Base-by-base conservation (phyloP, 1,140 invertebrate species). In the Maniola jurtina region DNA sequence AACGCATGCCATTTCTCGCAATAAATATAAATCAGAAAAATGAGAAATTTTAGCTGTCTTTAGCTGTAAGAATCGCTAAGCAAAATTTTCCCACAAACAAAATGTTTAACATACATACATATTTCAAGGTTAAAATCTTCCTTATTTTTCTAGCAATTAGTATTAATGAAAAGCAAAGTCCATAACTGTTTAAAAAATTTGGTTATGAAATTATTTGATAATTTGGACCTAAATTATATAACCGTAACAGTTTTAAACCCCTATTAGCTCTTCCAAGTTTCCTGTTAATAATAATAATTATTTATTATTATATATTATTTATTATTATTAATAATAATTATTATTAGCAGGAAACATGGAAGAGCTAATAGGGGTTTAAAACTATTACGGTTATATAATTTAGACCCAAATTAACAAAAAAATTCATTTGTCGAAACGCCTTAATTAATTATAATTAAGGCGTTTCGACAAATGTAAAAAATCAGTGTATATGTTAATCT, bases 401-500 rank as follows among this genome's bases (percentile, higher is more conserved):
- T n/a, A n/a, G n/a, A n/a, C n/a, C n/a, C n/a, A n/a, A n/a, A n/a
- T n/a, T n/a, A n/a, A n/a, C n/a, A n/a, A n/a, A n/a, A n/a, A n/a
- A n/a, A n/a, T n/a, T n/a, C n/a, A n/a, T n/a, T n/a, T n/a, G n/a
- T n/a, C n/a, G n/a, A n/a, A n/a, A n/a, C n/a, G n/a, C n/a, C n/a
- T n/a, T n/a, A n/a, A n/a, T n/a, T n/a, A n/a, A n/a, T n/a, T n/a
- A n/a, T n/a, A 55, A 55, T 55, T 55, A 36, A 55, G 33, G 25
- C 54, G n/a, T 13, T 36, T 34, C 2, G 54, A 7, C 10, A 55
- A 55, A 55, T 55, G 25, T 55, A 33, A 55, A 55, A 54, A 55
- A 55, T 55, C 54, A 5, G 8, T 34, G 54, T 11, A 35, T 11
- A n/a, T 55, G 25, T 55, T 55, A 55, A 55, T 55, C 54, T 55